A percentile compares a stretch with the other conserved stretches of the same genome.
Conservation (phyloP, 1,140 invertebrate species). For the Drosophila yakuba region DNA sequence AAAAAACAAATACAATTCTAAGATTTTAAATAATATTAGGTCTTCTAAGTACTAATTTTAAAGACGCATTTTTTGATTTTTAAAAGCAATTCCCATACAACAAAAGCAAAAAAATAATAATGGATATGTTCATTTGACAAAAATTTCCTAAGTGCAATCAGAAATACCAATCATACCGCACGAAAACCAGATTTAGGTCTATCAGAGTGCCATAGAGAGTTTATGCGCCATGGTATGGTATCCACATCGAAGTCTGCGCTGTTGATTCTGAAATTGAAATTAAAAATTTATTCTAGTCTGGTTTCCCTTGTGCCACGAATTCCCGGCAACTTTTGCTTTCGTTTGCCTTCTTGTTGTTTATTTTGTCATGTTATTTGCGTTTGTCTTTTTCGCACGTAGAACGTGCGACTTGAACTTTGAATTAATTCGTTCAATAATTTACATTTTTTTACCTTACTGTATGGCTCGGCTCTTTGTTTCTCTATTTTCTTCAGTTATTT, state of each 20-base stretch:
- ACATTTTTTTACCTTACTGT: slow-evolving; percentile 54
- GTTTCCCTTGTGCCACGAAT: background rate
- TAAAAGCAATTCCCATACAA: no score
- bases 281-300: slow-evolving; percentile 45
- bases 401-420: slow-evolving; percentile 80
- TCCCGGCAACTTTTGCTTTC: slow-evolving; percentile 20
- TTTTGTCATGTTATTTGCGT: slow-evolving; percentile 48
- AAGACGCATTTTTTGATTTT: no score
- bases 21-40: background rate
- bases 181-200: slow-evolving; percentile 27
- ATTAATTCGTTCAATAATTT: slow-evolving; percentile 81
- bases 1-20: background rate
- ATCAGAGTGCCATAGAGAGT: slow-evolving; percentile 59
- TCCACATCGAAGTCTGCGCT: slow-evolving; percentile 22
- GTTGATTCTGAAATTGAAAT: slow-evolving; percentile 38
- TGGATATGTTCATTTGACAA: background rate
- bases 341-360: slow-evolving; percentile 56
- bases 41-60: no score
- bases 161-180: slow-evolving; percentile 22
- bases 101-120: no score
- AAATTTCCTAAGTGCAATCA: background rate
- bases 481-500: slow-evolving; percentile 49
- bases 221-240: background rate
- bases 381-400: slow-evolving; percentile 71
- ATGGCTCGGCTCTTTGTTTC: slow-evolving; percentile 22